Evolutionary conservation across 2,888 invertebrate species (phyloP), one percentile per base, ranked within the genome.

Genomic region (Schrankia costaestrigalis): DNA sequence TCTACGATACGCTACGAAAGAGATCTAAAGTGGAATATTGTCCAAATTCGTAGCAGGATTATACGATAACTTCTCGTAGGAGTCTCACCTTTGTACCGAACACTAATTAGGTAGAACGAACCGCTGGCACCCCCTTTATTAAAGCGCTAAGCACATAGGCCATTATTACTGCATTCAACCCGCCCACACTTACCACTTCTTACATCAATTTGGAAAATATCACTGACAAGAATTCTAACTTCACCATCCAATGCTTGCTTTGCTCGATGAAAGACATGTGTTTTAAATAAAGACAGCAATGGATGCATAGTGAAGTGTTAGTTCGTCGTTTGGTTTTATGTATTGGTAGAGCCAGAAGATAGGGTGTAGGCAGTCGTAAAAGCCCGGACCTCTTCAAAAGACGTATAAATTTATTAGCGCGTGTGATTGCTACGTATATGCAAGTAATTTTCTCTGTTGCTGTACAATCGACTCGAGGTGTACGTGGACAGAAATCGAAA

Each of bases 381-480:
- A 41, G 41, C 31, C 31, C 26, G 24, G 26, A 14, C 44, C 41
- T 43, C 46, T 52, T 43, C 41, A 41, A 41, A 40, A 46, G 46
- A 48, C 40, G 36, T 53, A 46, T 44, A 46, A 44, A 55, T 53
- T 48, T 56, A 55, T 44, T 46, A 46, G 41, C 41, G 34, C 31
- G 27, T 37, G 48, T 41, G 56, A 55, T 48, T 42, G 41, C 30
- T 31, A 10, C 26, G 27, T 40, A 46, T 41, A 46, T 40, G 53
- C 44, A 42, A 47, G 47, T 42, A 33, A 53, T 50, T 46, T 55
- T 44, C 46, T 46, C 34, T 40, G 39, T 50, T 40, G 37, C 41
- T 26, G 33, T 39, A 44, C 37, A 33, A 36, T 17, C 21, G 39
- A 40, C 25, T 11, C 11, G 18, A 46, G 31, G 38, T 37, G 41